Evolutionary conservation across 2,113 vertebrate species (phyloP).

Genomic region (Gymnobelideus leadbeateri): DNA sequence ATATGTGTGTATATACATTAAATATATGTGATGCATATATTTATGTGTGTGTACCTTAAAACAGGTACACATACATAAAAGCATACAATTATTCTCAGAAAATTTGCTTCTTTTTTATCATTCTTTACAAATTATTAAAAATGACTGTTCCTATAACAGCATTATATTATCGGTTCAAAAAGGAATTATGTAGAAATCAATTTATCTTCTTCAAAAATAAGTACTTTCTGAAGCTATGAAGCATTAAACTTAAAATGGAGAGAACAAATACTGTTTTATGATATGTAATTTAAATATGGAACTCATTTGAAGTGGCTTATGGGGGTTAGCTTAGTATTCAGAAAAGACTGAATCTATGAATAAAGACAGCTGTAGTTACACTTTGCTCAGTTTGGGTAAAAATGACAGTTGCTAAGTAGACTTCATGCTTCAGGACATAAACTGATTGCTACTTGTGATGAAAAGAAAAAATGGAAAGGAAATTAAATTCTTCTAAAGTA

Average conservation of each 20-base stretch:
- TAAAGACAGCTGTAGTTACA: constrained; percentile 5
- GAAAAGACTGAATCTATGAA: constrained; percentile 54
- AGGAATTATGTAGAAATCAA: background rate
- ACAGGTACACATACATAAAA: background rate
- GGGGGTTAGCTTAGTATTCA: constrained; percentile 40
- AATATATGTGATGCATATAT: background rate
- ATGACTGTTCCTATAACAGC: background rate
- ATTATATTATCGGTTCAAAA: constrained; percentile 20
- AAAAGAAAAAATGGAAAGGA: constrained; percentile 54
- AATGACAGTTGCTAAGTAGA: constrained; percentile 9
- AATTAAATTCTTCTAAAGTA: constrained; percentile 34
- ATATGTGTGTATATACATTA: background rate
- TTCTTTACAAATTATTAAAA: constrained; percentile 46
- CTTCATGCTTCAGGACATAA: constrained; percentile 54
- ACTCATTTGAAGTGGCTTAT: constrained; percentile 4
- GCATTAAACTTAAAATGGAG: constrained; percentile 17
- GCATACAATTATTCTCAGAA: constrained; percentile 1
- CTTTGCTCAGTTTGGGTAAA: background rate
- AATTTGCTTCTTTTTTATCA: constrained; percentile 20
- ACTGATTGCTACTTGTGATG: constrained; percentile 48
- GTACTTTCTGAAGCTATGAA: constrained; percentile 46
- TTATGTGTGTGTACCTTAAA: background rate
- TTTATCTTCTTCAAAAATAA: constrained; percentile 16
- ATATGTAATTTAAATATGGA: constrained; percentile 42
- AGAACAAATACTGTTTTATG: constrained; percentile 21